Evolutionary conservation across 2,797 vertebrate genomes (phyloP), one percentile per base, ranked within the genome.

Genomic region (Rhabdomys pumilio): DNA sequence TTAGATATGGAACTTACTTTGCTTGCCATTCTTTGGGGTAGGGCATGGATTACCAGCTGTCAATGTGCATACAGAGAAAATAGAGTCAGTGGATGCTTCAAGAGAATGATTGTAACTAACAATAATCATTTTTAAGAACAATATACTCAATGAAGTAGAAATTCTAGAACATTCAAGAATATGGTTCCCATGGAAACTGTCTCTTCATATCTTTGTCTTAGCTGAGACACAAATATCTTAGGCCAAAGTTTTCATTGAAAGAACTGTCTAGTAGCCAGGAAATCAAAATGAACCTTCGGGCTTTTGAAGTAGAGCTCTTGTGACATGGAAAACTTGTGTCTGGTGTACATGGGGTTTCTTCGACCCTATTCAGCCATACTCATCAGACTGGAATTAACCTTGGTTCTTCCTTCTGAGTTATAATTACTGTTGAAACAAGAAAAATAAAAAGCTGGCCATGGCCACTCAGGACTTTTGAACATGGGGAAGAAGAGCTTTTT

Each of bases 141-240:
- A 34, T 90, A 38, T 79, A 41, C 63, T 83, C 57, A 90, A 1
- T 93, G 20, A 34, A 83, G 38, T 84, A 93, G 59, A 95, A 90
- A 90, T 87, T 63, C 10, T 17, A 81, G 38, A 92, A 89, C 6
- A 91, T 55, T 94, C 8, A 93, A 93, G 44, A 91, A 82, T 47
- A 90, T 77, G 5, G 10, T 97, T 90, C 94, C 84, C 24, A 83
- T 91, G 90, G 55, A 77, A 72, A 55, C 11, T 50, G 91, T 34
- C 94, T 31, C 11, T 90, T 94, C 94, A 14, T 86, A 84, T 87
- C 44, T 88, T 63, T 84, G 1, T 92, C 88, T 93, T 59, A 72
- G 53, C 86, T 75, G 73, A 57, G 24, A 97, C 22, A 55, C 96
- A 95, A 91, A 50, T 85, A 72, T 15, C 24, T 90, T 38, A 88